Evolutionary conservation across 2,113 vertebrate species (phyloP), one percentile per base, ranked within the genome.

Genomic region (Alexandromys fortis): DNA sequence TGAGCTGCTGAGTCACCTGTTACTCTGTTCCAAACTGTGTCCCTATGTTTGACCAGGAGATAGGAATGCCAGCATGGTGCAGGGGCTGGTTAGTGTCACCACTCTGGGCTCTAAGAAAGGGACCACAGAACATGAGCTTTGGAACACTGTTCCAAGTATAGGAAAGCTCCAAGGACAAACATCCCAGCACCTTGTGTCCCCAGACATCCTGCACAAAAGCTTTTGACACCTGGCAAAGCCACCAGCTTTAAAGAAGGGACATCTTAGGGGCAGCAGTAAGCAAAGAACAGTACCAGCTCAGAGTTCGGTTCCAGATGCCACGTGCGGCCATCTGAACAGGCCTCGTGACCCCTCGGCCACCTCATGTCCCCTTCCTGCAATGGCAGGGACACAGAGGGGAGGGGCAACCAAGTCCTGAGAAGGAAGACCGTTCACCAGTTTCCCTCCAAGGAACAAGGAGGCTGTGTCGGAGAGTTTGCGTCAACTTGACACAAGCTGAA

Each of bases 251-350:
- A 7, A 52, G 12, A 72, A 52, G 47, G 5, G 49, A 78, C 35
- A 12, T 45, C 22, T 78, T 78, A 42, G 14, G 28, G 49, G 82
- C 68, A 78, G 68, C 0, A 30, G 38, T 0, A 0, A 92, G 78
- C 19, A 61, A 87, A 68, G 4, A 47, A 63, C 47, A 72, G 79
- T 75, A 28, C 10, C n/a, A 89, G 78, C 16, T 22, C 6, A 19
- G 33, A 72, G 55, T 35, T 61, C 13, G 4, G 73, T 13, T 52
- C 45, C 55, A 9, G 21, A 1, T 70, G 0, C 4, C 49, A 67
- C 0, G 35, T 13, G 2, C 0, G 5, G 47, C 65, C 52, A 30
- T 70, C 89, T 38, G 22, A 65, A 17, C 3, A 49, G 55, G 79
- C 55, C 30, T 55, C 6, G 0, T 47, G 35, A 63, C 3, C 33